Percentiles rank a stretch among this genome's conserved stretches.
phyloP scores from a whole-genome alignment of 2,113 vertebrate genomes.

The Brachyhypopomus occidentalis region DNA sequence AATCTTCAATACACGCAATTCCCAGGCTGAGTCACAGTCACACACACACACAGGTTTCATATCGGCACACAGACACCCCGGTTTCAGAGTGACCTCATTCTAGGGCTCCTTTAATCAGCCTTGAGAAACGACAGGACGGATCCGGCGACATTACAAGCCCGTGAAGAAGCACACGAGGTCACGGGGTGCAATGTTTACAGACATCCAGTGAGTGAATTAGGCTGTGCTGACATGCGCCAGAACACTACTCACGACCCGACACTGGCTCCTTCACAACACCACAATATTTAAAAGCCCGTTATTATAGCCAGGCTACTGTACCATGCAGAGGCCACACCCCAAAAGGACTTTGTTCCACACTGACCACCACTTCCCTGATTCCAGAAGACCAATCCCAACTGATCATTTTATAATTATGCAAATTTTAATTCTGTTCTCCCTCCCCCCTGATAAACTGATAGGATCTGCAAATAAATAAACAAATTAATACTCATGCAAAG shows the following conservation, averaged over 20 bases:
- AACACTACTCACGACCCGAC: too few species aligned
- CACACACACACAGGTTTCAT: slow-evolving; percentile 12
- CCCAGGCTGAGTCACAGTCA: slow-evolving; percentile 23
- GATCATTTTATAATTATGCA: neutral
- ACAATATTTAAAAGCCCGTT: too few species aligned
- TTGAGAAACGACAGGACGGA: neutral
- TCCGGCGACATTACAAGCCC: too few species aligned
- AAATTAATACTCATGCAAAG: neutral
- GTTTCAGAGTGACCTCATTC: slow-evolving; percentile 9
- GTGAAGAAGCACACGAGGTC: too few species aligned
- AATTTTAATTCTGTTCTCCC: neutral
- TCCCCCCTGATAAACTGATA: neutral
- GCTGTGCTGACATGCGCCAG: too few species aligned
- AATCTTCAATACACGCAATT: slow-evolving; percentile 42
- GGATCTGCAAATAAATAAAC: neutral
- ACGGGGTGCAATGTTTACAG: too few species aligned
- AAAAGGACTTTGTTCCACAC: too few species aligned
- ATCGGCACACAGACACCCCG: slow-evolving; percentile 14
- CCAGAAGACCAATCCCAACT: neutral
- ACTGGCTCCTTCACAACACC: too few species aligned
- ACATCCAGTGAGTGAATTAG: too few species aligned
- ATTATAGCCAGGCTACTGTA: neutral
- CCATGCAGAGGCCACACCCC: too few species aligned
- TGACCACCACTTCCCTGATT: neutral
- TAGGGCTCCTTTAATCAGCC: slow-evolving; percentile 10